Conservation (phyloP, 2,113 vertebrate genomes). For the Tetrax tetrax region DNA sequence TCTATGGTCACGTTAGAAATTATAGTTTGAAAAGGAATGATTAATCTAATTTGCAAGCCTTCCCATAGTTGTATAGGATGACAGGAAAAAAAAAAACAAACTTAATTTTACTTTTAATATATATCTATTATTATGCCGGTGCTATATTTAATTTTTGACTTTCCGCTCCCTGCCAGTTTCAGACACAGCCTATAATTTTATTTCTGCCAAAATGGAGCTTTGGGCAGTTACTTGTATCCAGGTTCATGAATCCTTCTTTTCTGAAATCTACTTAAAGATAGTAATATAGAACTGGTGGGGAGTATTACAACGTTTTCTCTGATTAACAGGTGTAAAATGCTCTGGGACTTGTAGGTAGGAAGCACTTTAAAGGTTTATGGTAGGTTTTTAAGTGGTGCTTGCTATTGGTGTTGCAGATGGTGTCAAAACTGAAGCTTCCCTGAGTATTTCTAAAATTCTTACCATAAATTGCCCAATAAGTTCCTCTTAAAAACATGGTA, state of each 20-base stretch:
- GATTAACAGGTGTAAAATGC: neutral
- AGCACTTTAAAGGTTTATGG: neutral
- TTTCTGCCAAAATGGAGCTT: neutral
- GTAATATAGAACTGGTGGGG: neutral
- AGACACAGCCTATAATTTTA: neutral
- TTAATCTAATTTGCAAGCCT: neutral
- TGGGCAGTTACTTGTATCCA: neutral
- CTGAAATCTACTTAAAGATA: neutral
- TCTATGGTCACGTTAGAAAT: neutral
- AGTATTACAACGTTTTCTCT: neutral
- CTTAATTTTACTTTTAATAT: neutral
- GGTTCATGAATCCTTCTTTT: neutral
- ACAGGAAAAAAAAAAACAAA: neutral
- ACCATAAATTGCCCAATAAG: neutral
- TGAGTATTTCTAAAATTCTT: neutral
- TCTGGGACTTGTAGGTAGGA: neutral
- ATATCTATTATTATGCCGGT: rapidly evolving
- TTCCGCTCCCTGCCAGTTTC: neutral
- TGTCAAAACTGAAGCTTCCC: neutral
- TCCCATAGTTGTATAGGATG: neutral
- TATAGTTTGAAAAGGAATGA: neutral
- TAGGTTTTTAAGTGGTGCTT: neutral
- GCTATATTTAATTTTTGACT: neutral
- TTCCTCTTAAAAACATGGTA: neutral
- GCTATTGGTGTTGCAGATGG: neutral